phyloP scores from a whole-genome alignment of 2,797 vertebrate species.

The Molossus molossus region DNA sequence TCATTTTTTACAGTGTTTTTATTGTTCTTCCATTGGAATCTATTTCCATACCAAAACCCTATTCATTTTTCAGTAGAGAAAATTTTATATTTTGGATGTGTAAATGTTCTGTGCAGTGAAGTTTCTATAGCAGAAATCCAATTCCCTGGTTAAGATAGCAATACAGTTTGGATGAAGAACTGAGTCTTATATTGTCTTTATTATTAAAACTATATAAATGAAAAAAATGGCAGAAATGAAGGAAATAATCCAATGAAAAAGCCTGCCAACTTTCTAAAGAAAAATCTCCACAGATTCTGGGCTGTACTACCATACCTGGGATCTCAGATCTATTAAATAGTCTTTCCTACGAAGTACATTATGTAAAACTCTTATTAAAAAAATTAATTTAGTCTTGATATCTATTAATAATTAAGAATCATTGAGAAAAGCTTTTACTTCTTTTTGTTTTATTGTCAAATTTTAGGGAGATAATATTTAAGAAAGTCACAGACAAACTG shows the following conservation, averaged over 20 bases:
- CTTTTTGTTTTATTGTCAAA: conserved; percentile 68
- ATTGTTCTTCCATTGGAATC: background rate
- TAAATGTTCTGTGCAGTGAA: conserved; percentile 54
- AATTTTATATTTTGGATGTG: conserved; percentile 18
- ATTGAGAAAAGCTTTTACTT: background rate
- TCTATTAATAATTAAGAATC: conserved; percentile 35
- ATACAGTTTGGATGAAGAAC: conserved; percentile 42
- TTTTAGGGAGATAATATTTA: conserved; percentile 14
- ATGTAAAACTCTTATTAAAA: background rate
- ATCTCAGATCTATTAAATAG: background rate
- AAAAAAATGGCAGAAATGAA: conserved; percentile 33
- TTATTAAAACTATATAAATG: conserved; percentile 20
- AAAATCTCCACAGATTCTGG: background rate
- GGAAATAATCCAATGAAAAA: background rate
- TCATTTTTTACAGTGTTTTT: conserved; percentile 23
- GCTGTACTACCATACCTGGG: fast-evolving
- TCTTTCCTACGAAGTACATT: background rate
- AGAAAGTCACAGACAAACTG: conserved; percentile 42
- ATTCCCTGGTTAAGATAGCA: conserved; percentile 28
- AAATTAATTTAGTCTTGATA: background rate
- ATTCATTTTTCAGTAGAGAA: conserved; percentile 61
- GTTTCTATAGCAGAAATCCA: conserved; percentile 35
- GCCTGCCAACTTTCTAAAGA: background rate
- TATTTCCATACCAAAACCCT: conserved; percentile 51
- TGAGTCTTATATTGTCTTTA: background rate